Evolutionary conservation across 2,797 vertebrate genomes (phyloP).

Genomic region (Danio jaintianensis): DNA sequence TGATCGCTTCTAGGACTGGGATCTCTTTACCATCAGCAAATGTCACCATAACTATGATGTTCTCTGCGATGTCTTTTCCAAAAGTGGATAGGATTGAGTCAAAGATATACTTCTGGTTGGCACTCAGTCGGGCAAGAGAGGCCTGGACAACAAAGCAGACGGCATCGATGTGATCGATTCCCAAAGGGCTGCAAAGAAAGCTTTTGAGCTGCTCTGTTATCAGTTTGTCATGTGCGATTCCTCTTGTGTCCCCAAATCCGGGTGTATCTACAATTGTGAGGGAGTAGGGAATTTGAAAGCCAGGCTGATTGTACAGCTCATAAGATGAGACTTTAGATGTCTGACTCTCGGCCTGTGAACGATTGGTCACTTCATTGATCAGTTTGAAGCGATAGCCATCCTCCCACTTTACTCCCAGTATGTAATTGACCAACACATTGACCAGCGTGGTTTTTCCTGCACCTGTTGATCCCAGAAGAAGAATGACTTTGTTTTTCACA

Average conservation of each 20-base stretch:
- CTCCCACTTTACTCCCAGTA: conserved; percentile 54
- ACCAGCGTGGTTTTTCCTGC: conserved; percentile 56
- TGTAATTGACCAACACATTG: conserved; percentile 58
- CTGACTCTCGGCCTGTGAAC: conserved; percentile 57
- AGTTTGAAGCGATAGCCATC: conserved; percentile 50
- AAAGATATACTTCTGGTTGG: conserved; percentile 56
- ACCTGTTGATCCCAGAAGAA: conserved; percentile 56
- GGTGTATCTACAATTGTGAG: conserved; percentile 67
- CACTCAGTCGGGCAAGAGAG: conserved; percentile 55
- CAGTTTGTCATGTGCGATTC: conserved; percentile 56
- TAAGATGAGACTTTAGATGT: conserved; percentile 53
- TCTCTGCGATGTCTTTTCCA: conserved; percentile 58
- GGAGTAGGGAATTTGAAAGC: conserved; percentile 56
- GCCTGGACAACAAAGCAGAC: conserved; percentile 59
- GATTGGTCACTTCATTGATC: conserved; percentile 55
- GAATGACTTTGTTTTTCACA: conserved; percentile 52
- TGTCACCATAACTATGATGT: conserved; percentile 58
- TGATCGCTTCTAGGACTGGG: conserved; percentile 53
- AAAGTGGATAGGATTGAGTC: conserved; percentile 58
- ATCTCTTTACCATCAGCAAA: conserved; percentile 56
- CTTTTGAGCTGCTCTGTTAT: conserved; percentile 49
- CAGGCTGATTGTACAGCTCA: conserved; percentile 55
- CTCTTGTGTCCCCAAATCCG: conserved; percentile 67
- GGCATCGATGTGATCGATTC: conserved; percentile 57
- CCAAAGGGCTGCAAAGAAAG: conserved; percentile 56